Percentiles rank a stretch among this genome's conserved stretches.
These are phyloP conservation scores for Zapornia atra DNA, from an alignment of 2,113 vertebrate species.

Conservation along the genomic window DNA sequence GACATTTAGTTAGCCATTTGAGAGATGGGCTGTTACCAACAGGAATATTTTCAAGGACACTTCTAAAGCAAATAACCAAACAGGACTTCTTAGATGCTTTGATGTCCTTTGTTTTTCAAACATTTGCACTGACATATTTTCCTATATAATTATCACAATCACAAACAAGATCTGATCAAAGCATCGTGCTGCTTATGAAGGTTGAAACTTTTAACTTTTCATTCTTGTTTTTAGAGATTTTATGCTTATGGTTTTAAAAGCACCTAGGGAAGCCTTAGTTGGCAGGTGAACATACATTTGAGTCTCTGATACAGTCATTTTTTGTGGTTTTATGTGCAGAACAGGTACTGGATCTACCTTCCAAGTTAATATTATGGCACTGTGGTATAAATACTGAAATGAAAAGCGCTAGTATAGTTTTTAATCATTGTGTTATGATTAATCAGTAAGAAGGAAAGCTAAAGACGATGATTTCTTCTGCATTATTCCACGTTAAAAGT, in stretches of 20 bases:
- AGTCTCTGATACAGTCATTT: not conserved
- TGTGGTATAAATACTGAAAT: not conserved
- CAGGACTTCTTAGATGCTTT: slow-evolving; percentile 49
- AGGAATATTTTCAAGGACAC: slow-evolving; percentile 22
- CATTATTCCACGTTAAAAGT: not conserved
- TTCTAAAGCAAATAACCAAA: slow-evolving; percentile 42
- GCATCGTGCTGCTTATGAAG: not conserved
- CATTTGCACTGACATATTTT: slow-evolving; percentile 56
- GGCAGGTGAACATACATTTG: not conserved
- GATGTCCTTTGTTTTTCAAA: slow-evolving; percentile 62
- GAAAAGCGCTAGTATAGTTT: not conserved
- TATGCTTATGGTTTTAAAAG: not conserved
- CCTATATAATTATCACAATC: slow-evolving; percentile 60
- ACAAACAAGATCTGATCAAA: slow-evolving; percentile 51
- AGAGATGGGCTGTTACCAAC: not conserved
- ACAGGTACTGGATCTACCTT: not conserved
- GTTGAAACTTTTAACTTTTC: slow-evolving; percentile 39
- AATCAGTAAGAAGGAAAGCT: not conserved
- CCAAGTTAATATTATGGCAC: not conserved
- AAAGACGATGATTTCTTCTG: not conserved
- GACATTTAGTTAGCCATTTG: slow-evolving; percentile 38
- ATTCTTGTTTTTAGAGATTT: not conserved
- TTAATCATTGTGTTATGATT: not conserved
- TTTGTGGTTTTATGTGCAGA: not conserved
- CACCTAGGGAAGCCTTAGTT: not conserved